These are phyloP conservation scores for Condylura cristata DNA, from an alignment of 2,113 vertebrate species.

Conservation along the genomic window DNA sequence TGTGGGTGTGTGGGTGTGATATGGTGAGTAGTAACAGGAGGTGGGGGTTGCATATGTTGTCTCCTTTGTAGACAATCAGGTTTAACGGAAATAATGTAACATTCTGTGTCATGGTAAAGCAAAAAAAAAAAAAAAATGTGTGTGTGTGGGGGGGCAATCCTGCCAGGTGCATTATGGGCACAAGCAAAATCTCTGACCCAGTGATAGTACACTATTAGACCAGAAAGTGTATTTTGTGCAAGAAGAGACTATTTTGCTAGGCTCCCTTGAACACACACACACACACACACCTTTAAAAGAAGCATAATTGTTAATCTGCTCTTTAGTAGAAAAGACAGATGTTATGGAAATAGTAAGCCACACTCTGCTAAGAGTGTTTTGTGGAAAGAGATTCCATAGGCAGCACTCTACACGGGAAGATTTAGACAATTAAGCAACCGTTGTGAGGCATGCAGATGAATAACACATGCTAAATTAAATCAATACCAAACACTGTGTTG, in stretches of 20 bases:
- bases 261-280: background rate
- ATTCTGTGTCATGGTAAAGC: constrained; percentile 59
- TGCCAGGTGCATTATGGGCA: constrained; percentile 73
- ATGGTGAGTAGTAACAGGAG: background rate
- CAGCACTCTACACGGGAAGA: constrained; percentile 80
- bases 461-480: constrained; percentile 80
- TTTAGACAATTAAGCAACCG: constrained; percentile 80
- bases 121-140: constrained; percentile 70
- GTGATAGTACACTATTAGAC: constrained; percentile 45
- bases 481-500: constrained; percentile 75
- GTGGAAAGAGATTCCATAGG: constrained; percentile 76
- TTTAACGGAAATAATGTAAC: constrained; percentile 71
- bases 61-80: constrained; percentile 50
- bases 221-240: constrained; percentile 28
- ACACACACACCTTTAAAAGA: constrained; percentile 66
- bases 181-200: constrained; percentile 71
- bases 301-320: constrained; percentile 84
- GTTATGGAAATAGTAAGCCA: constrained; percentile 85
- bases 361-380: constrained; percentile 76
- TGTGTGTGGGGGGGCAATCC: constrained; percentile 60
- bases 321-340: constrained; percentile 87
- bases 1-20: constrained; percentile 8
- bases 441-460: constrained; percentile 81
- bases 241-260: constrained; percentile 14
- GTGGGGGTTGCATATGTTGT: background rate